Conservation (phyloP, 2,113 vertebrate genomes). For the Ovibos moschatus region DNA sequence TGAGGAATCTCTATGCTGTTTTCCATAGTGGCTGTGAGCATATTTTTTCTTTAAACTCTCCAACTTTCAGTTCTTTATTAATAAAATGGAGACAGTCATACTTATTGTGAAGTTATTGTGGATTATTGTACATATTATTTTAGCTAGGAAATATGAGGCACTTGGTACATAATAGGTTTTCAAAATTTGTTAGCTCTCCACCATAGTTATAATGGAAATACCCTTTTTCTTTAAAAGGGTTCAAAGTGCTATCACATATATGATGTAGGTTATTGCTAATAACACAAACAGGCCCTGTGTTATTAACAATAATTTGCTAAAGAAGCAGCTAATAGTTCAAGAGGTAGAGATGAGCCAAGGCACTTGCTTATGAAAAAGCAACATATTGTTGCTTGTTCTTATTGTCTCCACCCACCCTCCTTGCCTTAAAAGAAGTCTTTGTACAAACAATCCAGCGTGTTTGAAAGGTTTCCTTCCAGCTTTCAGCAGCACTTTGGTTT, state of each 20-base stretch:
- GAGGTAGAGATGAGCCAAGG: not conserved
- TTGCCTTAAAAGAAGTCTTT: slow-evolving; percentile 49
- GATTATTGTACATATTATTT: not conserved
- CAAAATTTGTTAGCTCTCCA: not conserved
- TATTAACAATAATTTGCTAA: not conserved
- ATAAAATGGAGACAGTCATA: not conserved
- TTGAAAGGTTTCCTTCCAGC: slow-evolving; percentile 45
- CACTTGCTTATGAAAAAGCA: not conserved
- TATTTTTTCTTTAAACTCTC: not conserved
- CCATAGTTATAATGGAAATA: not conserved
- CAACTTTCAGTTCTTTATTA: not conserved
- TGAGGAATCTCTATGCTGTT: not conserved
- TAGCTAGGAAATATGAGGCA: not conserved
- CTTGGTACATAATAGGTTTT: not conserved
- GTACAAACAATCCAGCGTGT: slow-evolving; percentile 7
- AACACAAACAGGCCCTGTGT: not conserved
- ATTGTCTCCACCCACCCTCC: not conserved
- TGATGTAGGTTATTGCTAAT: not conserved
- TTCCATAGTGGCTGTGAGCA: not conserved
- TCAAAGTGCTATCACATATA: not conserved
- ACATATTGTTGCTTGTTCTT: not conserved
- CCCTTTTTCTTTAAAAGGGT: not conserved
- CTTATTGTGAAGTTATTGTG: not conserved
- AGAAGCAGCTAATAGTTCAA: not conserved
- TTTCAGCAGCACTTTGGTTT: slow-evolving; percentile 55